phyloP scores from a whole-genome alignment of 1,140 invertebrate genomes.

The Ridgeia piscesae region DNA sequence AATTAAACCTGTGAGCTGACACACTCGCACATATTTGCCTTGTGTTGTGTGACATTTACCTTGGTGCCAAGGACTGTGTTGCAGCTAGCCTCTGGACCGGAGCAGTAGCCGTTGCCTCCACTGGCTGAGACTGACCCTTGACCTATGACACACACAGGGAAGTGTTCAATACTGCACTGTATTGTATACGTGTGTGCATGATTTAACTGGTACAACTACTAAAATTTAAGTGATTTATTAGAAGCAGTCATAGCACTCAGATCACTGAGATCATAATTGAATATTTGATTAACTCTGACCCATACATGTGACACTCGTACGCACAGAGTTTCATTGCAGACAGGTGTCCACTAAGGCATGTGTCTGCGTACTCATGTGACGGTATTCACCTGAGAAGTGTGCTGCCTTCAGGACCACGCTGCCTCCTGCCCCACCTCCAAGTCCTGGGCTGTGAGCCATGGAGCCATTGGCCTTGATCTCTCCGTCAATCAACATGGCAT shows the following conservation, averaged over 20 bases:
- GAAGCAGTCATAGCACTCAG: no score
- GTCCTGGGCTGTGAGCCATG: conserved; percentile 26
- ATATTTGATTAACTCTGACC: no score
- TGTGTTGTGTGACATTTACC: background rate
- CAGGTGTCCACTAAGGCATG: background rate
- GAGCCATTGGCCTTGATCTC: conserved; percentile 37
- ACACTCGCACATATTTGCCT: no score
- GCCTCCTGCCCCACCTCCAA: conserved; percentile 42
- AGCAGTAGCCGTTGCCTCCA: background rate
- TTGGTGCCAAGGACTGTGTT: background rate
- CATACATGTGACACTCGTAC: no score
- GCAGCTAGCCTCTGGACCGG: background rate
- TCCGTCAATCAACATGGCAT: conserved; percentile 41
- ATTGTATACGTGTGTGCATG: background rate
- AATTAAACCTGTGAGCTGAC: no score
- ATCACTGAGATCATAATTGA: no score
- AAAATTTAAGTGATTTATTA: no score
- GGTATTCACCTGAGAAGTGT: conserved; percentile 36
- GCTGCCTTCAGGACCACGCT: conserved; percentile 33
- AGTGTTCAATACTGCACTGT: background rate
- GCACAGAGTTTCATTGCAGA: no score
- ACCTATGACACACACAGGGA: background rate
- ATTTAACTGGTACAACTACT: background rate
- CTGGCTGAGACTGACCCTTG: background rate
- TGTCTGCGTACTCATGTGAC: background rate